phyloP scores from a whole-genome alignment of 2,888 invertebrate species.

The Stramonita haemastoma region DNA sequence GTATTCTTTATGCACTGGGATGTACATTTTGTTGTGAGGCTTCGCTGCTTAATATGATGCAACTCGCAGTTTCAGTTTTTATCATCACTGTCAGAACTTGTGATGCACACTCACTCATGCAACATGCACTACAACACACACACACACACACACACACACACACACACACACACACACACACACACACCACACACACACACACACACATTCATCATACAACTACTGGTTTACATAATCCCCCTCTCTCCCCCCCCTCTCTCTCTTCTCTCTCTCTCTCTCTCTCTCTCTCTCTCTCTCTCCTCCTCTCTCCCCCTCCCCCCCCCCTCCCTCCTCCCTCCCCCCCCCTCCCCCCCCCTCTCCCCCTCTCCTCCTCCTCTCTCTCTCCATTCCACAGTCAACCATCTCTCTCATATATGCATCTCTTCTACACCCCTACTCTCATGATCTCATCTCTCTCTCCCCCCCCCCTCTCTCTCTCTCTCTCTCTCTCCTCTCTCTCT shows the following conservation, averaged over 20 bases:
- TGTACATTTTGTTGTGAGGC: not conserved
- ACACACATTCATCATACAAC: not conserved
- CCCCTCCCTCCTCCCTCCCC: too few species aligned
- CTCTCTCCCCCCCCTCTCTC: too few species aligned
- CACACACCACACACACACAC: not conserved
- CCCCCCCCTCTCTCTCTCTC: conserved; percentile 17
- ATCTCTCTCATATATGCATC: not conserved
- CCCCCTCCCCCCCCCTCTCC: not conserved
- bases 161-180: not conserved
- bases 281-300: not conserved
- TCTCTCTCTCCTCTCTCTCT: not conserved
- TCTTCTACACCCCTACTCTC: not conserved
- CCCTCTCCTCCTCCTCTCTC: conserved; percentile 13
- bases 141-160: conserved; percentile 4
- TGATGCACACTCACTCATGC: not conserved
- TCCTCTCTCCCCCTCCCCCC: not conserved
- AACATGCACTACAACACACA: not conserved
- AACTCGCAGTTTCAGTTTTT: too few species aligned
- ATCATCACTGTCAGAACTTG: too few species aligned
- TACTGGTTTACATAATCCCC: too few species aligned
- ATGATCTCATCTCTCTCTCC: not conserved
- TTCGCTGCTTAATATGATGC: not conserved
- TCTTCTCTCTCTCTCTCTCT: not conserved
- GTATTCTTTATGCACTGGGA: too few species aligned
- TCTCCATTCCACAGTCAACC: not conserved